Evolutionary conservation across 2,113 vertebrate genomes (phyloP).

Genomic region (Pandion haliaetus): DNA sequence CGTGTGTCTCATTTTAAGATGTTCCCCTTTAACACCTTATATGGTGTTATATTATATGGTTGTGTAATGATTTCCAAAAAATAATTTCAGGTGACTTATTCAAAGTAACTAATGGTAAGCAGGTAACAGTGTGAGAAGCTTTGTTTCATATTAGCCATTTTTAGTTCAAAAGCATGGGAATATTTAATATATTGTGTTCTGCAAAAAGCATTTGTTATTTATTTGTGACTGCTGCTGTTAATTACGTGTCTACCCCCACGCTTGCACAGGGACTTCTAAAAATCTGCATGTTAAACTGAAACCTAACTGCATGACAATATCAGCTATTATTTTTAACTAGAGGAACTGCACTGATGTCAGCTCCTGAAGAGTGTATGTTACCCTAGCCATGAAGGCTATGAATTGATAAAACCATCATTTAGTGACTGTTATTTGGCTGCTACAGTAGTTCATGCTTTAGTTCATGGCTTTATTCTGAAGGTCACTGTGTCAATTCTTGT

Average conservation of each 20-base stretch:
- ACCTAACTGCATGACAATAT: not conserved
- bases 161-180: not conserved
- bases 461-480: not conserved
- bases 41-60: no score
- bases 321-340: not conserved
- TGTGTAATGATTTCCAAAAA: not conserved
- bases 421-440: not conserved
- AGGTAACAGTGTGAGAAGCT: not conserved
- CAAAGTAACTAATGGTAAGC: not conserved
- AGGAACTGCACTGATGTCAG: not conserved
- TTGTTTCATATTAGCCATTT: not conserved
- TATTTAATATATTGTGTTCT: not conserved
- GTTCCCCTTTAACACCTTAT: not conserved
- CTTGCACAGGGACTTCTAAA: not conserved
- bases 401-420: not conserved
- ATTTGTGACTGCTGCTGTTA: not conserved
- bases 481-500: not conserved
- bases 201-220: not conserved
- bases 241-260: not conserved
- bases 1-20: not conserved
- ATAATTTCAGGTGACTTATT: not conserved
- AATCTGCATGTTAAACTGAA: not conserved
- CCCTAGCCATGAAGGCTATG: not conserved
- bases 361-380: not conserved
- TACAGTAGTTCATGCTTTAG: not conserved